Evolutionary conservation across 2,797 vertebrate species (phyloP), one percentile per base, ranked within the genome.

Genomic region (Lateolabrax maculatus): DNA sequence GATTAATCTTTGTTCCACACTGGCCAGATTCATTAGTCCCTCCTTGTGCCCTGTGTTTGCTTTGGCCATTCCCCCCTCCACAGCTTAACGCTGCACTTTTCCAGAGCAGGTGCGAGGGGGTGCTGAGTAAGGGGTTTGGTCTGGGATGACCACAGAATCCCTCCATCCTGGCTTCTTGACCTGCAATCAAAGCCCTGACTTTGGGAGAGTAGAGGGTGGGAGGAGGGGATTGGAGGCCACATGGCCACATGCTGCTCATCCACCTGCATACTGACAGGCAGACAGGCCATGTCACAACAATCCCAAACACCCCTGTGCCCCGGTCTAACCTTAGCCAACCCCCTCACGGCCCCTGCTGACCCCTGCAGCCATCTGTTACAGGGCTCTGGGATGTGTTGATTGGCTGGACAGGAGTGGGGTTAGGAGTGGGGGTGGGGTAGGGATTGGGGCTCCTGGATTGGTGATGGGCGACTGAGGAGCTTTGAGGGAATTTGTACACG

Each of bases 231-330:
- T 65, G 57, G 49, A 70, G 83, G 80, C 82, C 89, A 70, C 77
- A 79, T 83, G 70, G 70, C 83, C 83, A 86, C 87, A 87, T 92
- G 89, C 81, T 89, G 80, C 80, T 86, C 89, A 83, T 93, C 92
- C 94, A 94, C 93, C 93, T 94, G 91, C 93, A 89, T 44, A 64
- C 74, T 92, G 92, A 93, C 89, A 86, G 83, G 85, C 88, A 91
- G 85, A 83, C 84, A 83, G 88, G 79, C 81, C 84, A 31, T 92
- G 90, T 94, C 92, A 94, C 87, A 93, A 93, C 91, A 92, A 93
- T 86, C 85, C 79, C 84, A 87, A 93, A 94, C 91, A 91, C 85
- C 89, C 85, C 84, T 61, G 70, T 70, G 83, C 90, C 89, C 89
- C 34, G 9, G 66, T 71, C 72, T 93, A 85, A 94, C 94, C 95